These are phyloP conservation scores for Cinara cedri DNA, from an alignment of 2,888 invertebrate species.

Conservation along the genomic window DNA sequence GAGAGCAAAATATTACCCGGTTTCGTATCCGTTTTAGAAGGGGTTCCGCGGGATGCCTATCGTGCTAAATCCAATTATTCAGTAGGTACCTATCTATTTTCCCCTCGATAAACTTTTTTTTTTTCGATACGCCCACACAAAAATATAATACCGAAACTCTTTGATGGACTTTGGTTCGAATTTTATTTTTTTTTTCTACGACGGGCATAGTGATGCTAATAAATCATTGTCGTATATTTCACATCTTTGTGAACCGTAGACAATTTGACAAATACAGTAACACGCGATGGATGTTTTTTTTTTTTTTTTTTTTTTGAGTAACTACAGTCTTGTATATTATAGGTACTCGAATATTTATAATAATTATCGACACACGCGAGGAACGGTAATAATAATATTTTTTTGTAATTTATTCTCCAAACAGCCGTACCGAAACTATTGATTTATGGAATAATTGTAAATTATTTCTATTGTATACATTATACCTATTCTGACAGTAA, in stretches of 20 bases:
- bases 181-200: background rate
- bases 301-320: too few species aligned
- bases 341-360: too few species aligned
- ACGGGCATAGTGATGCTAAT: background rate
- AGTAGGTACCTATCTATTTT: background rate
- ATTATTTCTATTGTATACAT: background rate
- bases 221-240: slow-evolving; percentile 6
- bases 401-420: too few species aligned
- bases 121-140: background rate
- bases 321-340: too few species aligned
- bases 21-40: background rate
- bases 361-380: too few species aligned
- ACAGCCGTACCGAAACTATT: background rate
- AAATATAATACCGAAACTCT: background rate
- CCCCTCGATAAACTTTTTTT: background rate
- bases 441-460: slow-evolving; percentile 3
- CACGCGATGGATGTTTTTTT: background rate
- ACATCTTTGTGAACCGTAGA: background rate
- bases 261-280: background rate
- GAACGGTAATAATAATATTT: too few species aligned
- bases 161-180: background rate
- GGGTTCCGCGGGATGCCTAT: background rate
- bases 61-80: slow-evolving; percentile 9
- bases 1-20: background rate
- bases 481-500: background rate